Percentiles rank a stretch among this genome's conserved stretches.
These are phyloP conservation scores for Idaea aversata DNA, from an alignment of 2,888 invertebrate species.

Conservation along the genomic window DNA sequence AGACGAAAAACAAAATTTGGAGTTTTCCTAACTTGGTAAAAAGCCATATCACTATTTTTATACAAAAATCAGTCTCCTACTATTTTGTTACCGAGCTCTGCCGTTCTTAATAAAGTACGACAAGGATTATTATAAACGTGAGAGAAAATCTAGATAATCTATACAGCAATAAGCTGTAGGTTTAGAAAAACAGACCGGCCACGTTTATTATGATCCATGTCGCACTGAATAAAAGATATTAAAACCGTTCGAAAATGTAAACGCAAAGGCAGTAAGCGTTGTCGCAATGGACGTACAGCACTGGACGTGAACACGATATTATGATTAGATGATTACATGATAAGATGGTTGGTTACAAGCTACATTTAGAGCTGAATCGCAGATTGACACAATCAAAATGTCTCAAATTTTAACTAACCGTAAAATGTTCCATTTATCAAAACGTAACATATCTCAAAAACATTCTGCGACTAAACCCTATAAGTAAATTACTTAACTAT, in stretches of 20 bases:
- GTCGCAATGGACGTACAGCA: constrained; percentile 56
- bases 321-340: constrained; percentile 19
- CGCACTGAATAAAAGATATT: constrained; percentile 36
- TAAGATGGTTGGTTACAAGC: background rate
- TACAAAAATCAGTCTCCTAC: constrained; percentile 79
- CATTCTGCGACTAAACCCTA: background rate
- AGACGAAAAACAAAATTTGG: constrained; percentile 33
- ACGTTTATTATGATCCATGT: background rate
- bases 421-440: too few relatives aligned
- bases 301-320: constrained; percentile 59
- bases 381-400: constrained; percentile 1
- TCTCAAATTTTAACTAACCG: too few relatives aligned
- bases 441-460: background rate
- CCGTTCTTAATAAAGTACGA: constrained; percentile 23
- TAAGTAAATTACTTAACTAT: constrained; percentile 12
- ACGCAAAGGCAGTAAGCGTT: constrained; percentile 52
- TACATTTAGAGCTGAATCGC: constrained; percentile 13
- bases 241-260: constrained; percentile 47
- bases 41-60: constrained; percentile 67
- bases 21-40: constrained; percentile 63
- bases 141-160: background rate
- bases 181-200: background rate
- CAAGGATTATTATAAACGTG: background rate
- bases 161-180: too few relatives aligned
- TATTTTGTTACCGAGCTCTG: constrained; percentile 69